Base-by-base conservation (phyloP, 2,113 vertebrate genomes). In the Clarias macrocephalus region DNA sequence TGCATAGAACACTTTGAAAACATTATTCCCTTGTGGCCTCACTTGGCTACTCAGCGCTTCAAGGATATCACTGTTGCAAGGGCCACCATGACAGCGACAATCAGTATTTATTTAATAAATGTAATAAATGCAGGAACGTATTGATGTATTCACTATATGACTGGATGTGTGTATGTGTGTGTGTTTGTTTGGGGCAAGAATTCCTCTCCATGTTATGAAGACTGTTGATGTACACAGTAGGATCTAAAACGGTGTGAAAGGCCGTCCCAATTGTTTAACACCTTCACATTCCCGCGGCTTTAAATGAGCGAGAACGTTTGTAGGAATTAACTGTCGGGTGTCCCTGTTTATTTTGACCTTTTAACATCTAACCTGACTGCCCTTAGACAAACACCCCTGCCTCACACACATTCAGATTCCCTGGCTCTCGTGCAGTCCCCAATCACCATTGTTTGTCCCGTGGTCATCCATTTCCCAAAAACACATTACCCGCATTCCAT, bases 401-500 rank as follows among this genome's bases (percentile, higher is more conserved):
- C 63, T 28, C 57, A 63, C 25, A 81, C 33, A 75, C 82, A 62
- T 57, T 21, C 3, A 54, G 56, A 42, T 75, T 11, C 62, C 30
- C 80, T 5, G 70, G 60, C 80, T 75, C 42, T 30, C 33, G 23
- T 79, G 81, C 52, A 42, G 68, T 83, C 72, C 80, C 52, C 83
- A 87, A 82, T 87, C 79, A 88, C 62, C 85, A 87, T 86, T 70
- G 80, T 89, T 87, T 89, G 88, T 89, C 85, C 82, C 80, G 72
- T 84, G 65, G 83, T 70, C 81, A 65, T 87, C 68, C 83, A 73
- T 70, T 91, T 89, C 89, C 89, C 82, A 48, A 83, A 87, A 91
- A 91, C 86, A 83, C 85, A 82, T 85, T 30, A 88, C 84, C 83
- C 82, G 84, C 89, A 92, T 94, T 94, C 91, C 91, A 93, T 86